Base-by-base conservation (phyloP, 1,140 invertebrate genomes). In the Papilio machaon region DNA sequence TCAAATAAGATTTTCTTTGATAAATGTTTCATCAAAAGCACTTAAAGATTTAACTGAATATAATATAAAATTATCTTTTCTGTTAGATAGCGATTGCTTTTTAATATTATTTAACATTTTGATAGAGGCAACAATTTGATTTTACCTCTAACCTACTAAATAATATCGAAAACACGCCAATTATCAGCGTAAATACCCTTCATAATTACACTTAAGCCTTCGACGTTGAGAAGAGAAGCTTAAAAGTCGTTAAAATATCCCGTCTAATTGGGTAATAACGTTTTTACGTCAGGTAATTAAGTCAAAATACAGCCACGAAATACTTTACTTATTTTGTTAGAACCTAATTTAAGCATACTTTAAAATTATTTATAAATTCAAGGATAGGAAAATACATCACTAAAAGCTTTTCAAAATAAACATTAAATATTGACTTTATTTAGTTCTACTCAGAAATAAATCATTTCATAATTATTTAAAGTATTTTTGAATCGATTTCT, bases 261-360 rank as follows among this genome's bases (percentile, higher is more conserved):
- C 64, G 64, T 10, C 30, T 70, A 70, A 70, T 70, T 70, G 64
- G 64, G 64, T 70, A 70, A 70, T 70, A 70, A 70, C 64, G 13
- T 70, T 70, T 70, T 70, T 70, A 70, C 64, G 64, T 70, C 30
- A 19, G 30, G 64, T 70, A 70, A 70, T 70, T 70, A 70, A 70
- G 30, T 38, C 64, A 70, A 70, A 70, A 70, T 70, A 70, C 30
- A 10, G 2, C 64, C 30, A 70, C 23, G 30, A 70, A 35, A 67
- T 23, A 67, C 11, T 70, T 38, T 6, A 70, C 13, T 70, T 70
- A 70, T 70, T 70, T 70, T 35, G 23, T 70, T 70, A 35, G 30
- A 30, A 70, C 11, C 64, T 70, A 70, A 38, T 70, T 70, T 38
- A 70, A 70, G 1, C 30, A 38, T 70, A 35, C 30, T 15, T 23